phyloP scores from a whole-genome alignment of 37 sponge, comb jelly and placozoan species.

The Agelas oroides region DNA sequence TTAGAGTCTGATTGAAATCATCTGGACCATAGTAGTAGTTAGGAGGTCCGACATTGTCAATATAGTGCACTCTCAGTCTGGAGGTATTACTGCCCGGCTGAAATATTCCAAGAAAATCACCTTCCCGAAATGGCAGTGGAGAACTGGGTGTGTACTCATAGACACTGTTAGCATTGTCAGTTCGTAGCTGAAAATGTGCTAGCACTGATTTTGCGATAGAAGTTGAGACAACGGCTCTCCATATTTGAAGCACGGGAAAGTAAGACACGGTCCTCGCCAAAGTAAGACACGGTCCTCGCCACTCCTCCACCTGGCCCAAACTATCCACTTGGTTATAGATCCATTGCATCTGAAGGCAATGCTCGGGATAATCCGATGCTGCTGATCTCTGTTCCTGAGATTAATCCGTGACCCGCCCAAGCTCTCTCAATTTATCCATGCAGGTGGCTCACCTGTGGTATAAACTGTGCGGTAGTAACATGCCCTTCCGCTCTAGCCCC shows the following conservation, averaged over 20 bases:
- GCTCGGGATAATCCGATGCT: background rate
- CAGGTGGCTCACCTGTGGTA: background rate
- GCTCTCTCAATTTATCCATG: background rate
- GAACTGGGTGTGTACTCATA: background rate
- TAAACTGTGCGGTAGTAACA: no score
- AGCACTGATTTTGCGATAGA: background rate
- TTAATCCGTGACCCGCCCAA: background rate
- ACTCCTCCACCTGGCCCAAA: background rate
- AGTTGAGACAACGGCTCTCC: background rate
- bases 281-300: background rate
- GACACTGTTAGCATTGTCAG: background rate
- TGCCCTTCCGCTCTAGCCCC: no score
- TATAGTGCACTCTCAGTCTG: no score
- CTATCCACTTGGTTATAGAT: conserved; percentile 6
- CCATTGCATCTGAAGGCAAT: conserved; percentile 18
- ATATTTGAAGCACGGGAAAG: background rate
- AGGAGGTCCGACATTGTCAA: no score
- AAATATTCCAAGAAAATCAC: conserved; percentile 14
- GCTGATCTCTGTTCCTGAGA: background rate
- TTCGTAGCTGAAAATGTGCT: background rate
- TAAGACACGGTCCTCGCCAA: no score
- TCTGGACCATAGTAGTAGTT: no score
- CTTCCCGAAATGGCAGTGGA: background rate
- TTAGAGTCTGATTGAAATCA: no score
- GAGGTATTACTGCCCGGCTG: background rate